These are phyloP conservation scores for Caenorhabditis sp. DNA, from an alignment of 2,888 invertebrate species.

Conservation along the genomic window DNA sequence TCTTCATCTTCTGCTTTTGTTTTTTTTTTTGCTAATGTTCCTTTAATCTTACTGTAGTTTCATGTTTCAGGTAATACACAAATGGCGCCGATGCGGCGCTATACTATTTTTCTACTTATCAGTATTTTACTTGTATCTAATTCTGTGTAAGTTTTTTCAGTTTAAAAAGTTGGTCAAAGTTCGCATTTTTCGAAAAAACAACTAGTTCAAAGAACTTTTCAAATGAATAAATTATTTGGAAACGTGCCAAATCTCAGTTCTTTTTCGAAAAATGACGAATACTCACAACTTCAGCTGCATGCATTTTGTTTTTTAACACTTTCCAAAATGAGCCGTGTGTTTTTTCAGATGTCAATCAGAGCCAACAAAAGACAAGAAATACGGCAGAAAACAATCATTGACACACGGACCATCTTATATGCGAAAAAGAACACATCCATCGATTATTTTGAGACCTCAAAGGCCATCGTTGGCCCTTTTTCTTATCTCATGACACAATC, in stretches of 20 bases:
- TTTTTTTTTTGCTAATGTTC: not conserved
- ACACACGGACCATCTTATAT: constrained; percentile 35
- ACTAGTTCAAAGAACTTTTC: not conserved
- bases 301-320: not conserved
- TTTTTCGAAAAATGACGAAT: not conserved
- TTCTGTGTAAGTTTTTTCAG: constrained; percentile 15
- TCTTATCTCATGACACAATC: constrained; percentile 25
- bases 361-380: constrained; percentile 39
- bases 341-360: constrained; percentile 34
- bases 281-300: too few relatives aligned
- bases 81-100: constrained; percentile 46
- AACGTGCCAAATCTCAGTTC: not conserved
- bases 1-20: constrained; percentile 1
- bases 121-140: constrained; percentile 33
- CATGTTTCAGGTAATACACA: constrained; percentile 32
- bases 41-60: not conserved
- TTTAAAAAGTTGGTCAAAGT: not conserved
- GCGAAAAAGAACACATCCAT: constrained; percentile 31
- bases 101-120: constrained; percentile 34
- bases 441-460: constrained; percentile 13
- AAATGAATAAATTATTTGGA: not conserved
- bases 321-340: not conserved
- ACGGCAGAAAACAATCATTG: constrained; percentile 27
- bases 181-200: not conserved
- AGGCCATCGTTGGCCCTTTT: constrained; percentile 28